phyloP scores from a whole-genome alignment of 2,113 vertebrate genomes.

The Eudyptes chrysolophus region DNA sequence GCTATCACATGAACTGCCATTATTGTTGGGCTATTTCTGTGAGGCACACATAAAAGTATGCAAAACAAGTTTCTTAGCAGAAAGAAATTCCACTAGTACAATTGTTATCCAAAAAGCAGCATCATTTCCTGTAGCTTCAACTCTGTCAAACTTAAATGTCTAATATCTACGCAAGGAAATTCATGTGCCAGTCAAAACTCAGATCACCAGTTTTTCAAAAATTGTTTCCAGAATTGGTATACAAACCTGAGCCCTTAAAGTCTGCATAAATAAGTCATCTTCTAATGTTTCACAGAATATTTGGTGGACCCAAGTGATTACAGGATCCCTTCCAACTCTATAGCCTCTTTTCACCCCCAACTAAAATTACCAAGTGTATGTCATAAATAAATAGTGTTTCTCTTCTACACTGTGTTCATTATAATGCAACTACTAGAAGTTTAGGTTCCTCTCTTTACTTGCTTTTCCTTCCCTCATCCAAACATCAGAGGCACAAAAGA shows the following conservation, averaged over 20 bases:
- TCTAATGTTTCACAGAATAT: neutral
- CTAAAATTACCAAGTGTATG: neutral
- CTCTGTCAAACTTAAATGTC: neutral
- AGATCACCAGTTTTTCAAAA: neutral
- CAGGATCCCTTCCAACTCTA: neutral
- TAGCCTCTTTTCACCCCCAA: neutral
- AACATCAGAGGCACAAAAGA: neutral
- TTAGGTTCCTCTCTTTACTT: neutral
- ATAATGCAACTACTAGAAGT: neutral
- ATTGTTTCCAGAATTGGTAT: neutral
- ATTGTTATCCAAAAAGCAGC: neutral
- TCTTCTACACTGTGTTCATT: fast-evolving
- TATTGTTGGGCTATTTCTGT: neutral
- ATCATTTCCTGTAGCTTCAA: neutral
- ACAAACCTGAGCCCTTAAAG: neutral
- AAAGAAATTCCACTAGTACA: neutral
- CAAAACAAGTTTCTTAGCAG: neutral
- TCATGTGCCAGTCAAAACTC: neutral
- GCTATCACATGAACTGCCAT: neutral
- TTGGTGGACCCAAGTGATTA: neutral
- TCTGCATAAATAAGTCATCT: neutral
- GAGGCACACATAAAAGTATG: neutral
- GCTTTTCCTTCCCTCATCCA: neutral
- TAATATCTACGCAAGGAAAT: neutral
- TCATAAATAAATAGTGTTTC: neutral